Base-by-base conservation (phyloP, 2,113 vertebrate species). In the Periophthalmodon schlosseri region DNA sequence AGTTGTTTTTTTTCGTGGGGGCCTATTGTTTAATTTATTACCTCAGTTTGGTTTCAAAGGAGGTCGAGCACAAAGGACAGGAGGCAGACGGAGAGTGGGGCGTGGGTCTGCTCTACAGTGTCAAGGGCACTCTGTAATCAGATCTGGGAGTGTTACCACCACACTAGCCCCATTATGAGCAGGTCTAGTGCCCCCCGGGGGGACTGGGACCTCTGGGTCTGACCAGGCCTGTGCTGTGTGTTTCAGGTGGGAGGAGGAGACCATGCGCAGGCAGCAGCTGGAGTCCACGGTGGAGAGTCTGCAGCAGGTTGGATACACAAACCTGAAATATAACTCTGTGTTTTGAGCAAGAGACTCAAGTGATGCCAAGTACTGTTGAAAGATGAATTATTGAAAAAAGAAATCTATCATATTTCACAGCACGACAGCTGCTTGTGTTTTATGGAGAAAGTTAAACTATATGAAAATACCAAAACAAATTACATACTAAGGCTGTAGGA, bases 191-290 rank as follows among this genome's bases (percentile, higher is more conserved):
- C 47, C 74, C 68, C 85, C 68, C 69, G 3, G 34, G 83, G 67
- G 85, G 75, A 52, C 23, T 15, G 72, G 67, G 11, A 52, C 49
- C 44, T 61, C 60, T 21, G 39, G 89, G 82, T 72, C 78, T 89
- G 34, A 79, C 84, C 85, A 75, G 86, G 78, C 77, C 88, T 84
- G 69, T 94, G 75, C 79, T 90, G 74, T 86, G 82, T 93, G 76
- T 95, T 95, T 69, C 94, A 99, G 98, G 78, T 99, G 97, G 97
- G 95, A 99, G 52, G 97, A 98, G 82, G 98, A 99, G 78, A 78
- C 96, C 23, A 93, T 93, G 15, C 97, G 95, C 72, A 89, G 97
- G 74, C 88, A 96, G 91, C 94, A 95, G 71, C 90, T 99, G 89
- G 96, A 99, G 86, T 95, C 95, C 0, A 93, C 94, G 86, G 95